Base-by-base conservation (phyloP, 2,113 vertebrate genomes). In the Cinclus cinclus region DNA sequence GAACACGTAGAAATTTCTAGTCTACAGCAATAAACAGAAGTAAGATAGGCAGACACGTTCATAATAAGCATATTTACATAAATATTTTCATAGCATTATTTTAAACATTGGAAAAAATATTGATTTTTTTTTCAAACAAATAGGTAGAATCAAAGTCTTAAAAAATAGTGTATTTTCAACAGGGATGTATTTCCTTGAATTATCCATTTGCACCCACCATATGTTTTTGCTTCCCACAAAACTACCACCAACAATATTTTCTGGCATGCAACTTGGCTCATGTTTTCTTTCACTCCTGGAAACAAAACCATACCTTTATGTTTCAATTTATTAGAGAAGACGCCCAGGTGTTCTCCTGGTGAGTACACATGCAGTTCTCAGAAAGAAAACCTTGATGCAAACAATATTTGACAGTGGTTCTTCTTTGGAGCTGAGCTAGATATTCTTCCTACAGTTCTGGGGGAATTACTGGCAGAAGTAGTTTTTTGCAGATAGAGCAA, bases 351-450 rank as follows among this genome's bases (percentile, higher is more conserved):
- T 60, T 81, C 41, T 86, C 67, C 47, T 33, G 3, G 3, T 49
- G 28, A 69, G 46, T 49, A 49, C 4, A 39, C 6, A 39, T 11
- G 39, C 33, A 56, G 44, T 6, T 13, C n/a, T 65, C 59, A 67
- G 55, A 74, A 92, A 69, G 46, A 81, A 89, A 93, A 77, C 49
- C n/a, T 33, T 53, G 44, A 84, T 62, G 25, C 19, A 87, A 87
- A 89, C 0, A 0, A 77, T 28, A 4, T 30, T 47, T 49, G 31
- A 52, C 49, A 69, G 11, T 15, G 16, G 31, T 50, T 62, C 49
- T 79, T 25, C 31, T 70, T 82, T 55, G 37, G 44, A 67, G 20
- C 12, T 41, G 20, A 91, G 24, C 30, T 42, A n/a, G 23, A n/a
- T 46, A 46, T 17, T 65, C 46, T 87, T 77, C 31, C 4, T 41